Percentiles rank a stretch among this genome's conserved stretches.
Evolutionary conservation across 2,797 vertebrate genomes (phyloP).

Genomic region (Anabas testudineus): DNA sequence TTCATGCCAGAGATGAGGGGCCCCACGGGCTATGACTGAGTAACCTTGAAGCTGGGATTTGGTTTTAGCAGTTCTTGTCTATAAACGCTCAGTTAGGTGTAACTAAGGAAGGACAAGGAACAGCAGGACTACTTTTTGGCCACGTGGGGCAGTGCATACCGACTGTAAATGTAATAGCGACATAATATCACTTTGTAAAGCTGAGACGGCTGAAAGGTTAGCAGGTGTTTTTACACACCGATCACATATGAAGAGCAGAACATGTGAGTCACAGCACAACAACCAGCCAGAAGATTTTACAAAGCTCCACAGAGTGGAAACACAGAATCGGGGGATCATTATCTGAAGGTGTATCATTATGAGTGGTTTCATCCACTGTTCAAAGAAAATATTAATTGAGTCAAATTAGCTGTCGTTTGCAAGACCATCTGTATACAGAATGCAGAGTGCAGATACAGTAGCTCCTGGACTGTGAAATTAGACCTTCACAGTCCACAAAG

Average conservation of each 20-base stretch:
- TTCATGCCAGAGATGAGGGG: too few species aligned
- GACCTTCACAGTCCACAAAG: background rate
- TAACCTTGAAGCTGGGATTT: background rate
- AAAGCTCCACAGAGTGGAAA: background rate
- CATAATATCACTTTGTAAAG: background rate
- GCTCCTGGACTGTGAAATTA: background rate
- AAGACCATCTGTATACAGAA: slow-evolving; percentile 3
- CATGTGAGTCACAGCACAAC: background rate
- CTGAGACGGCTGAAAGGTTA: background rate
- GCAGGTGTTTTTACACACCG: background rate
- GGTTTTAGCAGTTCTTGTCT: background rate
- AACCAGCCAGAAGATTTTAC: background rate
- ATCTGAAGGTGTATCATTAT: background rate
- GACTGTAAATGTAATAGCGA: background rate
- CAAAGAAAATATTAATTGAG: background rate
- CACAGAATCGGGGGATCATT: background rate
- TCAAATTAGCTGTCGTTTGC: background rate
- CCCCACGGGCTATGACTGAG: background rate
- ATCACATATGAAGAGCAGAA: background rate
- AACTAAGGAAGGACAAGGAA: background rate
- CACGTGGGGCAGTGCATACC: background rate
- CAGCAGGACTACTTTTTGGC: background rate
- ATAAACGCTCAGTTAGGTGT: background rate
- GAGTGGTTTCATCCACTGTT: background rate
- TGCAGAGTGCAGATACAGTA: background rate